Percentiles rank a stretch among this genome's conserved stretches.
Evolutionary conservation across 2,113 vertebrate genomes (phyloP).

Genomic region (Salminus brasiliensis): DNA sequence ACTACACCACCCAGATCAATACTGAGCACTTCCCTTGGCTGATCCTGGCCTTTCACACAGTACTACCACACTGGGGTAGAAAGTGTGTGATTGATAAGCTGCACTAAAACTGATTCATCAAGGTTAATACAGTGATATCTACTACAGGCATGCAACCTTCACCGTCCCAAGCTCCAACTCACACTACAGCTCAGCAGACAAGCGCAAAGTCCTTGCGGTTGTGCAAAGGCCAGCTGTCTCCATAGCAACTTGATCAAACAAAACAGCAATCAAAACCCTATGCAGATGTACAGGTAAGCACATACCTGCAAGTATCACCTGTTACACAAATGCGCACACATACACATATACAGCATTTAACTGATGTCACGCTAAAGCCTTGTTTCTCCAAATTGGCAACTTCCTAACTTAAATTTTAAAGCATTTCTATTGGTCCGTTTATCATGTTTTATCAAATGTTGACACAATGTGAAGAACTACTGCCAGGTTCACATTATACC

Average conservation of each 20-base stretch:
- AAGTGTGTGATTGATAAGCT: background rate
- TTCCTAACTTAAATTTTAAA: no score
- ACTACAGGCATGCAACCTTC: background rate
- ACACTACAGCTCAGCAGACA: background rate
- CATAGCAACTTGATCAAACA: slow-evolving; percentile 27
- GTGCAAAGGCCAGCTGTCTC: background rate
- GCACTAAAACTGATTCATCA: background rate
- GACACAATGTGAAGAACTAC: no score
- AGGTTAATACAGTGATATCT: background rate
- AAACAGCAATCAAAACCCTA: background rate
- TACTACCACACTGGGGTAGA: background rate
- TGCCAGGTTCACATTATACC: no score
- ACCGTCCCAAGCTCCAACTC: slow-evolving; percentile 11
- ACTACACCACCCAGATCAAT: no score
- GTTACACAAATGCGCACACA: background rate
- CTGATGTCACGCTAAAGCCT: background rate
- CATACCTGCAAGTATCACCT: background rate
- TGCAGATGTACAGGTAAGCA: background rate
- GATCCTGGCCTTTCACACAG: background rate
- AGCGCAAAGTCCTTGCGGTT: background rate
- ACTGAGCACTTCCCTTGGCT: no score
- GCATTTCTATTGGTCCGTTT: no score
- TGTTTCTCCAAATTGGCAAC: no score
- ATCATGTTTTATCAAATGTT: no score
- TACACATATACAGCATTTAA: background rate